A percentile compares a stretch with the other conserved stretches of the same genome.
Conservation (phyloP, 2,113 vertebrate genomes). For the Pterophyllum scalare region DNA sequence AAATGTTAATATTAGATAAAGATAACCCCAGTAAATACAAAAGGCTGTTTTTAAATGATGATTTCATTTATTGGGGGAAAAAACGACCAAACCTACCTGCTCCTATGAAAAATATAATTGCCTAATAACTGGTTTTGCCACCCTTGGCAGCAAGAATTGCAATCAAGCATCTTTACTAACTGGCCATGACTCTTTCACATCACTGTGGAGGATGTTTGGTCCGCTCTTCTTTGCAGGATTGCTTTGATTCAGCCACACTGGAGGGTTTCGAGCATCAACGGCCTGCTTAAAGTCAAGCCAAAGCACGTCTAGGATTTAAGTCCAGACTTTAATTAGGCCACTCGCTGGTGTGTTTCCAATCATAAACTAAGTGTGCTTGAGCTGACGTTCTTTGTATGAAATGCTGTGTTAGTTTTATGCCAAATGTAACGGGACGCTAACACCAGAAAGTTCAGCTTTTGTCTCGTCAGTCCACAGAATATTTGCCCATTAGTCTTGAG, state of each 20-base stretch:
- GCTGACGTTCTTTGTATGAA: too few relatives aligned
- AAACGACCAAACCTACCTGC: neutral
- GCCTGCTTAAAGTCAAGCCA: neutral
- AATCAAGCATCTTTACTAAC: neutral
- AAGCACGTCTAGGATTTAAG: neutral
- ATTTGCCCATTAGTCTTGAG: too few relatives aligned
- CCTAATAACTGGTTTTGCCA: neutral
- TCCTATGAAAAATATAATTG: neutral
- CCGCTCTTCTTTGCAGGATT: neutral
- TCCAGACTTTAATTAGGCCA: neutral
- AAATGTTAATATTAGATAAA: neutral
- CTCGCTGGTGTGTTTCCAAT: too few relatives aligned
- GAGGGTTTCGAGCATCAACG: neutral
- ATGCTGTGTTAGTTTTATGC: too few relatives aligned
- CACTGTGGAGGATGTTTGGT: neutral
- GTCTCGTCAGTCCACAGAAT: too few relatives aligned
- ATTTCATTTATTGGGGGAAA: neutral
- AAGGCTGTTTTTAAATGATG: neutral
- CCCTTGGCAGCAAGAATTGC: neutral
- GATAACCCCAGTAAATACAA: neutral
- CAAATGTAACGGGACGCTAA: too few relatives aligned
- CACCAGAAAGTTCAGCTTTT: too few relatives aligned
- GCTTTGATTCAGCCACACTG: neutral
- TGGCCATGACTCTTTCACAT: neutral
- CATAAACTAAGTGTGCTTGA: too few relatives aligned